A percentile compares a stretch with the other conserved stretches of the same genome.
phyloP scores from a whole-genome alignment of 2,888 invertebrate species.

The Adineta ricciae region DNA sequence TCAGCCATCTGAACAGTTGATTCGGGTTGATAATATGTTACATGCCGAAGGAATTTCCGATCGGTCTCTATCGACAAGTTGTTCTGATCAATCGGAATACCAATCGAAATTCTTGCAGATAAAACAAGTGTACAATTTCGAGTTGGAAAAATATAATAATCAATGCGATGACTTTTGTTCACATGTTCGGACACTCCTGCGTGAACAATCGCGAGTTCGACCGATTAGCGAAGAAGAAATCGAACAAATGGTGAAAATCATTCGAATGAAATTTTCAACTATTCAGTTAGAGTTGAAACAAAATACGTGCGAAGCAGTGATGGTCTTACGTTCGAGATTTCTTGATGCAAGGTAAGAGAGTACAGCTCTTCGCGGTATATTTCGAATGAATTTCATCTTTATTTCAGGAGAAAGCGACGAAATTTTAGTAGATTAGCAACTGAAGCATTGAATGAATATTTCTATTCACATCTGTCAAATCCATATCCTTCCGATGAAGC shows the following conservation, averaged over 20 bases:
- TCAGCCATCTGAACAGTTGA: background rate
- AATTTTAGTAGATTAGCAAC: conserved; percentile 99
- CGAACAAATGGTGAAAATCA: conserved; percentile 60
- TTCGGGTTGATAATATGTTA: too few species aligned
- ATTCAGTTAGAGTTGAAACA: conserved; percentile 78
- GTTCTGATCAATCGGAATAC: conserved; percentile 95
- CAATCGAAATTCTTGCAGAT: conserved; percentile 95
- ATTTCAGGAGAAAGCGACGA: conserved; percentile 66
- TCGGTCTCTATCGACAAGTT: background rate
- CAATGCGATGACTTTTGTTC: conserved; percentile 89
- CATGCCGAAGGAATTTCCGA: too few species aligned
- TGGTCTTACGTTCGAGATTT: conserved; percentile 81
- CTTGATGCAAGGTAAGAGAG: conserved; percentile 56
- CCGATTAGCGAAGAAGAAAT: conserved; percentile 97
- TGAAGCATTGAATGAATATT: conserved; percentile 97
- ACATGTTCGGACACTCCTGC: conserved; percentile 90
- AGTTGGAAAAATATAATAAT: conserved; percentile 79
- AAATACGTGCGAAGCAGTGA: conserved; percentile 97
- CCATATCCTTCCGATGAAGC: conserved; percentile 99
- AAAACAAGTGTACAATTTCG: conserved; percentile 94
- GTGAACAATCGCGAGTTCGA: conserved; percentile 89
- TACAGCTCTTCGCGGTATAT: too few species aligned
- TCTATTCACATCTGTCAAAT: conserved; percentile 97
- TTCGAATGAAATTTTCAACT: conserved; percentile 49
- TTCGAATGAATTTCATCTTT: too few species aligned